These are phyloP conservation scores for Drosophila varians DNA, from an alignment of 1,140 invertebrate species.

Conservation along the genomic window DNA sequence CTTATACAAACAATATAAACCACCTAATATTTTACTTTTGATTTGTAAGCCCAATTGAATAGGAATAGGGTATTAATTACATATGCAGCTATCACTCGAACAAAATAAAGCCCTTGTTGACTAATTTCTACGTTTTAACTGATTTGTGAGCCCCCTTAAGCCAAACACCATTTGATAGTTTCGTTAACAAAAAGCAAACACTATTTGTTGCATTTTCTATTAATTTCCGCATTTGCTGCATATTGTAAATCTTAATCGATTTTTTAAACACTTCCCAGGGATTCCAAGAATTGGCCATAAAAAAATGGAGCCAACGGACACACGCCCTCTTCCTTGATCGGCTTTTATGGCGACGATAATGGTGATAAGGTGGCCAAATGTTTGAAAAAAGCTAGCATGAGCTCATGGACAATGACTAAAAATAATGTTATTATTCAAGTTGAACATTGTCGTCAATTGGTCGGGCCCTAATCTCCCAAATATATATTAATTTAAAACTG, in stretches of 20 bases:
- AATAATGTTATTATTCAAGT: constrained; percentile 59
- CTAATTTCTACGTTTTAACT: background rate
- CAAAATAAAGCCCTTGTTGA: constrained; percentile 1
- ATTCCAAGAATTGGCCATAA: constrained; percentile 47
- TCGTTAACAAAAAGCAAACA: constrained; percentile 4
- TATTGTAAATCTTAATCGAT: constrained; percentile 47
- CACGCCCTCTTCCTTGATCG: constrained; percentile 53
- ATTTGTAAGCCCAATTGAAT: background rate
- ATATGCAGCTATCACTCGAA: constrained; percentile 17
- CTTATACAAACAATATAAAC: background rate
- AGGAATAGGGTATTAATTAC: constrained; percentile 11
- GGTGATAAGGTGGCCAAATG: constrained; percentile 17
- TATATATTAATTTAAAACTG: constrained; percentile 74
- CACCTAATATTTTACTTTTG: background rate
- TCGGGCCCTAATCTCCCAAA: constrained; percentile 28
- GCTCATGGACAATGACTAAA: constrained; percentile 70
- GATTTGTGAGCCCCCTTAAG: constrained; percentile 18
- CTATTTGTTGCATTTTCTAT: constrained; percentile 14
- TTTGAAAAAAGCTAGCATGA: constrained; percentile 35
- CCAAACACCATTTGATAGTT: too few species aligned
- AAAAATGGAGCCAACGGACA: constrained; percentile 6
- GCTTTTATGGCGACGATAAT: constrained; percentile 28
- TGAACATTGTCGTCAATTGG: constrained; percentile 60
- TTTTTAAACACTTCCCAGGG: constrained; percentile 11
- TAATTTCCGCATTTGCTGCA: constrained; percentile 28